These are phyloP conservation scores for Glaucidium brasilianum DNA, from an alignment of 2,113 vertebrate species.

Conservation along the genomic window DNA sequence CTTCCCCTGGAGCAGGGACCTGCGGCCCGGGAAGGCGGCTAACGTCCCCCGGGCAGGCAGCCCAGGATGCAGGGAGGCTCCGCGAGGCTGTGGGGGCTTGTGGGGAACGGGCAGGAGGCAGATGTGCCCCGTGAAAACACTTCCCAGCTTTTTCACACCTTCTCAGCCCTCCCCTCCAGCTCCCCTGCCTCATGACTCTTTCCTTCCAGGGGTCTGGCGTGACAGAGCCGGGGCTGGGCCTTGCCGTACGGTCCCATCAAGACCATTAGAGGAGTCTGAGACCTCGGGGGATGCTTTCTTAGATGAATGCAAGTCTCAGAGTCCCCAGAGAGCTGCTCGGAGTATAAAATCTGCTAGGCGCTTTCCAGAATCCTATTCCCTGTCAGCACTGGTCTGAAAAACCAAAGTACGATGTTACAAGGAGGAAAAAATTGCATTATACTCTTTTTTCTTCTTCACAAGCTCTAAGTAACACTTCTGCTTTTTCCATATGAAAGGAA, in stretches of 20 bases:
- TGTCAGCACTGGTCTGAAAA: neutral
- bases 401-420: neutral
- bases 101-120: neutral
- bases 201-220: neutral
- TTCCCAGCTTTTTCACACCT: neutral
- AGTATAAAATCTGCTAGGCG: neutral
- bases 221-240: neutral
- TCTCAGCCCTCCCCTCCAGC: neutral
- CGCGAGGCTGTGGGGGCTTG: neutral
- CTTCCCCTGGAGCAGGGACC: neutral
- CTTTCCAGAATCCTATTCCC: neutral
- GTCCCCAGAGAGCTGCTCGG: neutral
- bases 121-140: neutral
- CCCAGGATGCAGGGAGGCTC: neutral
- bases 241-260: neutral
- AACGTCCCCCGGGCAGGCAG: neutral
- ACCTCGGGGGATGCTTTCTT: neutral
- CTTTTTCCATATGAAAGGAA: conserved; percentile 8
- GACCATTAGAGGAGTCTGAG: neutral
- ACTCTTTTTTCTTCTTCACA: neutral
- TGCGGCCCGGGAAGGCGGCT: neutral
- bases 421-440: conserved; percentile 43
- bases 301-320: neutral
- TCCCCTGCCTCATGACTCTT: neutral
- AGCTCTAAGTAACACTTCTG: conserved; percentile 4